Evolutionary conservation across 92 coral and sea anemone genomes (phyloP), one percentile per base, ranked within the genome.

Genomic region (Heteractis magnifica): DNA sequence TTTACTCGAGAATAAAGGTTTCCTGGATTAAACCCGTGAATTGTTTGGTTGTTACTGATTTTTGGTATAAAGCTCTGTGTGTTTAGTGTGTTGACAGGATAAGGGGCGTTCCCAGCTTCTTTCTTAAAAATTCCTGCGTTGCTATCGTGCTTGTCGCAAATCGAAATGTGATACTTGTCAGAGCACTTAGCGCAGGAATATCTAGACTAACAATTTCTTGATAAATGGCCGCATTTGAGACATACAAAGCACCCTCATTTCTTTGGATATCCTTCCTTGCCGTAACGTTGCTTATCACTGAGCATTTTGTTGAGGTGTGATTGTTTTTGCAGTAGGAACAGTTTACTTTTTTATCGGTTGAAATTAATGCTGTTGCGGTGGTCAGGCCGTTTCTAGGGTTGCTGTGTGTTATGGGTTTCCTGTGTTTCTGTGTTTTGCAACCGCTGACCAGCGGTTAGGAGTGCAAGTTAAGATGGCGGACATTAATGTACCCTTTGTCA

Each of bases 161-260:
- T 71, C 84, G 85, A 92, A 84, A 51, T 88, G 64, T 56, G 64
- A 56, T 56, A 18, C 64, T 12, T 56, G 90, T 77, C 72, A 56
- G 79, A 86, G 77, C 65, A 89, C 53, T 8, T 83, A 64, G 81
- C 77, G 74, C 26, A 89, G 52, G 64, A 56, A 8, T 56, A 56
- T 56, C 15, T 56, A 12, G 64, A 6, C 3, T 56, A 13, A 8
- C 64, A 56, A 56, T 56, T 56, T 56, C 64, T 56, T 3, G 64
- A 56, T 56, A 56, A 56, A 8, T 56, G 11, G 58, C 58, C 58
- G 6, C 58, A 11, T 53, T 53, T 53, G 6, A 53, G 58, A 53
- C 58, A 53, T 6, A 53, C 11, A 53, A 53, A 53, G 58, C 58
- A 53, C 64, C 64, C 64, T 56, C 64, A 9, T 56, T 56, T 18